Base-by-base conservation (phyloP, 2,888 invertebrate species). In the Heteromyza rotundicornis region DNA sequence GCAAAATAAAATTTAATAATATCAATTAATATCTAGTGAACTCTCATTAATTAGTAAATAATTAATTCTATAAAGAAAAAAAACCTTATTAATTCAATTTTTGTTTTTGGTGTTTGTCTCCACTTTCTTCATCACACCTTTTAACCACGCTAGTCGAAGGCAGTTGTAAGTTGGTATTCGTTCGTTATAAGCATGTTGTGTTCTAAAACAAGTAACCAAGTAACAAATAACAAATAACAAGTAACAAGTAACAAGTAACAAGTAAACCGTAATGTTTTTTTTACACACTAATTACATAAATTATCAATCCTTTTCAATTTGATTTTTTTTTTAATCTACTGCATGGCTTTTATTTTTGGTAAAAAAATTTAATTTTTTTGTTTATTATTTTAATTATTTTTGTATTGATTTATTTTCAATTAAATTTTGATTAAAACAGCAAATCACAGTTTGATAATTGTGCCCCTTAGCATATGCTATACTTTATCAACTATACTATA, bases 401-500 rank as follows among this genome's bases (percentile, higher is more conserved):
- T 51, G 22, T 52, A 24, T 24, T n/a, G 10, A 53, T 71, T 65
- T 67, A 40, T 56, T 59, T 67, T 73, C 23, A 50, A n/a, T n/a
- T n/a, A n/a, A n/a, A n/a, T 63, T 72, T 68, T 59, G 52, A 72
- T n/a, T n/a, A n/a, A n/a, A n/a, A n/a, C 65, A 71, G 78, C 79
- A 79, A 79, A 73, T 78, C 80, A 80, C 79, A 79, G 79, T 79
- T 78, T 77, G 74, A 75, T 74, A 70, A 19, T 47, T 47, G 19
- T 20, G 47, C 47, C 47, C 47, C 47, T 47, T 8, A 47, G 16
- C 5, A n/a, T 40, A n/a, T 40, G 40, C 40, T 40, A 7, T 12
- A 12, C 12, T n/a, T 27, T 10, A 27, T 27, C 10, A n/a, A 10
- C 14, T 40, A 10, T 40, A 40, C 40, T 32, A 32, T n/a, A n/a